Evolutionary conservation across 2,113 vertebrate species (phyloP), one percentile per base, ranked within the genome.

Genomic region (Alouatta palliata): DNA sequence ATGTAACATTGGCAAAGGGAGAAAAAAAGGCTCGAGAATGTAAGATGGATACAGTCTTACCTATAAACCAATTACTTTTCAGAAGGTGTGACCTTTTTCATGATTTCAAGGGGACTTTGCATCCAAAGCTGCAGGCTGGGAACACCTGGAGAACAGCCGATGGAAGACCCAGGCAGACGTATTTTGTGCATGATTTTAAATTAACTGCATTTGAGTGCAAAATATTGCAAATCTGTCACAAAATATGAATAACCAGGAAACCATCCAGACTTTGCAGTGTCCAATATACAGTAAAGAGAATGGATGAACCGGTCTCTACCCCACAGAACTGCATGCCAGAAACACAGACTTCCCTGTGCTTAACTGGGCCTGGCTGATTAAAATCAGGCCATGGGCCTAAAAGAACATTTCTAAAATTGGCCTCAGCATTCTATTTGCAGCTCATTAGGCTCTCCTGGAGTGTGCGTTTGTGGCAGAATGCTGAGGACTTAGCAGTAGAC

Each of bases 131-230:
- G 9, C 45, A 19, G n/a, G 43, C 35, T 5, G 14, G 68, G 81
- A 40, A 40, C 10, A 4, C 11, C 6, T 1, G 1, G 40, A 32
- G 17, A 30, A 37, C 37, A 37, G 89, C 92, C 16, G 4, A 40
- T 1, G 30, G 40, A 21, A 68, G 54, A 30, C 58, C 71, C 35
- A 16, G 54, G n/a, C 35, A 54, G 68, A 20, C 4, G 14, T 23
- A 30, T 47, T 94, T 90, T 80, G 54, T 83, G 85, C 70, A 61
- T 79, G 40, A 25, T 80, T 89, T 79, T 91, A 81, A 80, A 82
- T 91, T 12, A 43, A 71, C 45, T 73, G 21, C 92, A 64, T 87
- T 40, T 76, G n/a, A 94, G 71, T 58, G 71, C 52, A 58, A 85
- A 89, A 70, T 70, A 61, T 30, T n/a, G 49, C 37, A 20, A 56